Base-by-base conservation (phyloP, 2,797 vertebrate species). In the Helicolenus hilgendorfi region DNA sequence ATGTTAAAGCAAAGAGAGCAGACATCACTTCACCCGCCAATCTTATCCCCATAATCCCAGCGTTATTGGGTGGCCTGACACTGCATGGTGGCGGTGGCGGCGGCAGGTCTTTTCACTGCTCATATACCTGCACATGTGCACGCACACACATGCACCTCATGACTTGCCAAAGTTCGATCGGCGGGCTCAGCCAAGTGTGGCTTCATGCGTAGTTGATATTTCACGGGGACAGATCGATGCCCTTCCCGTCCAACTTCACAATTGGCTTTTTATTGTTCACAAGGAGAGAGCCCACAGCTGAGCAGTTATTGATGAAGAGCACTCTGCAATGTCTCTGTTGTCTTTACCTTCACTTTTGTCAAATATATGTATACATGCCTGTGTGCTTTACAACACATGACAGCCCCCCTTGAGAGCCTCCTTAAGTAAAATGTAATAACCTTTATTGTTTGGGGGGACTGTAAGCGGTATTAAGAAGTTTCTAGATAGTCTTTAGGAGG, bases 201-300 rank as follows among this genome's bases (percentile, higher is more conserved):
- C 86, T 77, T 29, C 79, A 88, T 83, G 73, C 26, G 24, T 60
- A 85, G 90, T 82, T 94, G 95, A 91, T 95, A 92, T 94, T 93
- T 95, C 86, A 89, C 45, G 14, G 79, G 83, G 72, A 72, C 71
- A 62, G 86, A 93, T 95, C 92, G 88, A 92, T 94, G 88, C 82
- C 58, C 78, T 85, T 85, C 80, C 79, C 24, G 49, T 86, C 91
- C 72, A 31, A 81, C 90, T 88, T 89, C 79, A 91, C 76, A 88
- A 93, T 92, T 86, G 90, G 81, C 72, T 90, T 91, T 94, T 92
- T 86, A 92, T 94, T 92, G 81, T 84, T 92, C 85, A 94, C 85
- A 85, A 49, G 65, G 76, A 83, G 67, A 63, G 63, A 85, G 60
- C 45, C 65, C 72, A 58, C 26, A 84, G 58, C 64, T 78, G 67